Percentiles rank a stretch among this genome's conserved stretches.
phyloP scores from a whole-genome alignment of 1,140 invertebrate species.

The Frieseomelitta varia region DNA sequence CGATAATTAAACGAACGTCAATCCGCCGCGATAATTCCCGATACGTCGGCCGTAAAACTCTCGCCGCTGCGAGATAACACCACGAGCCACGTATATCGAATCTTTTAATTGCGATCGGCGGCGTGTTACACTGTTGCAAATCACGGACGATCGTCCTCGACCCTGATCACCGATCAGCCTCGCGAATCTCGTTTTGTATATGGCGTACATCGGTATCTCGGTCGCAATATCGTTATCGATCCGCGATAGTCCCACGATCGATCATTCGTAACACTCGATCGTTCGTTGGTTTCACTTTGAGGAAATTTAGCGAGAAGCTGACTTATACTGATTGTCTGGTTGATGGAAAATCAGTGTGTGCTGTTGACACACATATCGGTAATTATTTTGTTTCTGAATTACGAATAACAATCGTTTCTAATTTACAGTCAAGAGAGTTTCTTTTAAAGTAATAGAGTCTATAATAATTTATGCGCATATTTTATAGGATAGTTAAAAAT shows the following conservation, averaged over 20 bases:
- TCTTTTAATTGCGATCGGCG: constrained; percentile 9
- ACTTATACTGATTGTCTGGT: too few species aligned
- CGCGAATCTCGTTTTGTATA: not conserved
- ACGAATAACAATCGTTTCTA: too few species aligned
- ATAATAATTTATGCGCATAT: too few species aligned
- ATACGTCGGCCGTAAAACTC: constrained; percentile 12
- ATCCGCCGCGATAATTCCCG: constrained; percentile 16
- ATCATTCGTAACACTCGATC: not conserved
- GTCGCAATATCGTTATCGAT: not conserved
- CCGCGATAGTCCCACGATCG: not conserved
- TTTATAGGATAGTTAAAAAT: too few species aligned
- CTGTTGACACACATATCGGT: too few species aligned
- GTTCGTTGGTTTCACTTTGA: not conserved
- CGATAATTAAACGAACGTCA: constrained; percentile 32
- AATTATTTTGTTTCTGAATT: too few species aligned
- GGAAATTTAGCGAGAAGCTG: too few species aligned
- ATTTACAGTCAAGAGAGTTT: too few species aligned
- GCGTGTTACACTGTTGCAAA: not conserved
- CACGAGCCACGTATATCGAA: not conserved
- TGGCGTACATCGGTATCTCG: not conserved
- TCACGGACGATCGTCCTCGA: constrained; percentile 19
- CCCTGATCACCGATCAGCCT: not conserved
- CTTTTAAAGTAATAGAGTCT: too few species aligned
- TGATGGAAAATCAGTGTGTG: too few species aligned
- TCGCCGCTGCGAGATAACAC: not conserved